These are phyloP conservation scores for Drosophila sordidapex DNA, from an alignment of 2,888 invertebrate genomes.

Conservation along the genomic window DNA sequence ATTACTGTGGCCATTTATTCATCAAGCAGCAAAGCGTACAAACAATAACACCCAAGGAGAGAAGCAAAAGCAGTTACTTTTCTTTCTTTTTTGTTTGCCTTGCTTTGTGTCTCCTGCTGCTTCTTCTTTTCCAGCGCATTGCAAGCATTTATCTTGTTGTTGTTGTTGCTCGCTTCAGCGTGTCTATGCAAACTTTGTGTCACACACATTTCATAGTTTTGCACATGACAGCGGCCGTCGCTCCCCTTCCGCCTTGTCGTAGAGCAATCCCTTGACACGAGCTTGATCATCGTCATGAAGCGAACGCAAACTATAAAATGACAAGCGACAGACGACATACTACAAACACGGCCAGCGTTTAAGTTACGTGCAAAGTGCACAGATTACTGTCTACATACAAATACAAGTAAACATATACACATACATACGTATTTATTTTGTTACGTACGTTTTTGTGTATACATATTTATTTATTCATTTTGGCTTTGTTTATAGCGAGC, in stretches of 20 bases:
- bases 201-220: conserved; percentile 28
- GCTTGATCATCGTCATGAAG: conserved; percentile 49
- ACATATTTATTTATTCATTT: conserved; percentile 29
- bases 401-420: not conserved
- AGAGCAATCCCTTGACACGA: conserved; percentile 30
- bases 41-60: conserved; percentile 35
- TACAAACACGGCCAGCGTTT: conserved; percentile 45
- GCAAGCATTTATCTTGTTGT: conserved; percentile 28
- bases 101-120: not conserved
- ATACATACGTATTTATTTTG: conserved; percentile 10
- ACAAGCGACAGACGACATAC: conserved; percentile 29
- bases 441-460: not conserved
- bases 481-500: conserved; percentile 26
- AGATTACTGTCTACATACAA: conserved; percentile 25
- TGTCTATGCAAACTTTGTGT: conserved; percentile 38
- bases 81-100: conserved; percentile 2
- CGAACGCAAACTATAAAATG: conserved; percentile 56
- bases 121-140: conserved; percentile 28
- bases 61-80: conserved; percentile 12
- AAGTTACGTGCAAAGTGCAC: conserved; percentile 60
- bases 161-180: conserved; percentile 22
- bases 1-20: conserved; percentile 70
- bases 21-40: conserved; percentile 47
- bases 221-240: not conserved
- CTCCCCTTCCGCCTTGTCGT: not conserved